Evolutionary conservation across 2,888 invertebrate species (phyloP).

Genomic region (Drosophila planitibia): DNA sequence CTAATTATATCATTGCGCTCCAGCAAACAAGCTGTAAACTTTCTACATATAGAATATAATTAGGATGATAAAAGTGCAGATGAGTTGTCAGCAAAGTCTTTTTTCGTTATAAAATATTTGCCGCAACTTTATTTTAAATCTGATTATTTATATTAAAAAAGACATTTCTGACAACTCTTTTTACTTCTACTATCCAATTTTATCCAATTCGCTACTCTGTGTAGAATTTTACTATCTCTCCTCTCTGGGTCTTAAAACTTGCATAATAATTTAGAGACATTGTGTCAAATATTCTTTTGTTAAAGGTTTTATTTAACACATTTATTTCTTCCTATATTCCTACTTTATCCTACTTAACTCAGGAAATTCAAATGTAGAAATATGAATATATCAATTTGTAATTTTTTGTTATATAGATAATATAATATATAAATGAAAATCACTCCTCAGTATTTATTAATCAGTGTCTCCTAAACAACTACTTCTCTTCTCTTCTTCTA

Average conservation of each 20-base stretch:
- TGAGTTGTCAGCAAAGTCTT: not conserved
- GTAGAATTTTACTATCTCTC: too few relatives aligned
- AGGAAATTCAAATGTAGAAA: not conserved
- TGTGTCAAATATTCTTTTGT: not conserved
- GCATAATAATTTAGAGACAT: not conserved
- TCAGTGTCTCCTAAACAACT: too few relatives aligned
- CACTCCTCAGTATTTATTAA: not conserved
- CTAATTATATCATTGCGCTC: conserved; percentile 50
- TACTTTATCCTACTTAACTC: not conserved
- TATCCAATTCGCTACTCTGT: not conserved
- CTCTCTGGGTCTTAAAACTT: not conserved
- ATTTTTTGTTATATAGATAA: not conserved
- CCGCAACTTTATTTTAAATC: not conserved
- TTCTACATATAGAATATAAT: not conserved
- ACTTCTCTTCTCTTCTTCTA: not conserved
- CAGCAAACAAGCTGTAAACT: conserved; percentile 13
- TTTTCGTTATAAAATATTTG: not conserved
- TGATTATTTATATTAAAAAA: not conserved
- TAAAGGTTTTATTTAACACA: not conserved
- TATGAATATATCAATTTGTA: too few relatives aligned
- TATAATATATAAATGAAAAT: not conserved
- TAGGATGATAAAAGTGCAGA: not conserved
- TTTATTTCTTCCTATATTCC: accelerated
- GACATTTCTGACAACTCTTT: not conserved
- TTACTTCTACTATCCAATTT: not conserved